Evolutionary conservation across 2,113 vertebrate species (phyloP), one percentile per base, ranked within the genome.

Genomic region (Amia ocellicauda): DNA sequence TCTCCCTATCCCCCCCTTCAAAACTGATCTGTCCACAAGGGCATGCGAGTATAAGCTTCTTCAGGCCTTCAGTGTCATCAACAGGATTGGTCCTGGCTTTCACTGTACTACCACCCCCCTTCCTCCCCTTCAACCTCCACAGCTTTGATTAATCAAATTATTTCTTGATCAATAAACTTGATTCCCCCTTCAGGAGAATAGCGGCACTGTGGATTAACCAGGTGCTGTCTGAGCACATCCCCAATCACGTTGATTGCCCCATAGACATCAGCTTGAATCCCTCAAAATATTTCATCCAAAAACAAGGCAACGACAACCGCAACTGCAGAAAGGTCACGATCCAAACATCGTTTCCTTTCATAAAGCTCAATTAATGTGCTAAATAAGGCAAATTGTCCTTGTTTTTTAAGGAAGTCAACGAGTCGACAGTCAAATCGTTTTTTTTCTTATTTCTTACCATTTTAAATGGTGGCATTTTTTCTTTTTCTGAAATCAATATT

Each of bases 11-110:
- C 62, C 26, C 63, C 64, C 61, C 66, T 75, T 75, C 74, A 70
- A 28, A 76, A 64, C 70, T 58, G 58, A 72, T 79, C 67, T 58
- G 69, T 74, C 67, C 69, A 26, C 31, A 17, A 64, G 49, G 67
- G 56, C 50, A 65, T 52, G 50, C 59, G 51, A 76, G 65, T 68
- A 41, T 42, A 55, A 59, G 67, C 28, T 56, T 52, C 68, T 74
- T 69, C 29, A 54, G 67, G 78, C 63, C 62, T 11, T 61, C 11
- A 40, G 47, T 60, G 45, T 52, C 65, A 41, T 74, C 72, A 62
- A 42, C 63, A 52, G 42, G 65, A 9, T 57, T 58, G 67, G 47
- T 1, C 56, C 53, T 66, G 49, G n/a, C n/a, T 26, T 62, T 53
- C 11, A 50, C 24, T 24, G 3, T n/a, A 23, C 43, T 31, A 22